Conservation (phyloP, 2,113 vertebrate genomes). For the Triplophysa rosa region DNA sequence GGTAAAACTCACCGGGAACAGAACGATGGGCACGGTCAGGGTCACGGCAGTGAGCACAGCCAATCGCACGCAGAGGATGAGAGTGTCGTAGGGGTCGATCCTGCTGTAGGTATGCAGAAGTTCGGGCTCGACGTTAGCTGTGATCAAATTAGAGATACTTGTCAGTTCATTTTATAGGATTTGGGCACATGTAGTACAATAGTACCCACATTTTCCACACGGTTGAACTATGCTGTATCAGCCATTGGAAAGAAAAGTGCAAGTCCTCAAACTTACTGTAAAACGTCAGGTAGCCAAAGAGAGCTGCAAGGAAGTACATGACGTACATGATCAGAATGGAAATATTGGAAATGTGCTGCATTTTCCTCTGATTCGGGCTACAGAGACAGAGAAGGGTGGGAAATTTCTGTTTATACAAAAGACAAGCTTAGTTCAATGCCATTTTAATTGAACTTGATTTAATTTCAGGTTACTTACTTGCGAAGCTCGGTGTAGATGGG, state of each 20-base stretch:
- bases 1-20: conserved; percentile 88
- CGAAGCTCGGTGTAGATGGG: conserved; percentile 97
- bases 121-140: conserved; percentile 87
- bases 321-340: conserved; percentile 93
- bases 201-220: neutral
- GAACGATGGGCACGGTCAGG: conserved; percentile 93
- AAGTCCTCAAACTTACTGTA: conserved; percentile 80
- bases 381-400: conserved; percentile 45
- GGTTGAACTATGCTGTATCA: neutral
- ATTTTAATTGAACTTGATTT: neutral
- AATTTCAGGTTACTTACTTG: conserved; percentile 78
- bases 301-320: conserved; percentile 98
- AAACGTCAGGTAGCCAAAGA: conserved; percentile 98
- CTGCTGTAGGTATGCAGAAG: conserved; percentile 93
- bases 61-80: conserved; percentile 93
- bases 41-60: conserved; percentile 95
- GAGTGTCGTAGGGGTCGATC: conserved; percentile 87
- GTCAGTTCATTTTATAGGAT: neutral
- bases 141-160: neutral
- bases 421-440: too few relatives aligned
- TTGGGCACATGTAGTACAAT: neutral
- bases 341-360: conserved; percentile 94
- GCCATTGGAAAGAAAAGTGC: neutral
- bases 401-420: neutral
- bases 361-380: conserved; percentile 88